A percentile compares a stretch with the other conserved stretches of the same genome.
phyloP scores from a whole-genome alignment of 2,797 vertebrate species.

The Malacoraja senta region DNA sequence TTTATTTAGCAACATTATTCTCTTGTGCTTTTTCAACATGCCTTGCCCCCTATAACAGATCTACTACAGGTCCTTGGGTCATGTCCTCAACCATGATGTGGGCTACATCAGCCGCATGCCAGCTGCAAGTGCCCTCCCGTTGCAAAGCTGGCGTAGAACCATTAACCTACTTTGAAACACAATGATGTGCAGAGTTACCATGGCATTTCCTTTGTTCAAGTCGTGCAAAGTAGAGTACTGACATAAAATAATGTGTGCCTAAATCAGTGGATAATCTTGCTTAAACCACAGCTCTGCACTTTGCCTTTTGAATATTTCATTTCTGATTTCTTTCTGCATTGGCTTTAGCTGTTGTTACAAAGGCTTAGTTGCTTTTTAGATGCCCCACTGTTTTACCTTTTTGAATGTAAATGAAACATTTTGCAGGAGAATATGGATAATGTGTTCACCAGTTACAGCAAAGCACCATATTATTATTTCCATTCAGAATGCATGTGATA shows the following conservation, averaged over 20 bases:
- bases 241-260: background rate
- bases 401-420: background rate
- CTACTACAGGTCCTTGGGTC: no score
- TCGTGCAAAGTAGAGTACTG: background rate
- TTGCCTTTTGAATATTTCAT: background rate
- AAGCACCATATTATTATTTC: background rate
- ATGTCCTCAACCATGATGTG: no score
- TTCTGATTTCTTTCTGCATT: background rate
- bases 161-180: background rate
- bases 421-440: background rate
- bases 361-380: background rate
- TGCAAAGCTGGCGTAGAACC: background rate
- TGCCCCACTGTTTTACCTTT: no score
- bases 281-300: background rate
- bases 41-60: no score
- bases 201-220: background rate
- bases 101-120: no score
- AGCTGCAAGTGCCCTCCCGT: background rate
- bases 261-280: background rate
- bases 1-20: background rate
- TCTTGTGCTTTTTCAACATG: background rate
- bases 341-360: background rate
- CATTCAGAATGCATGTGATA: background rate
- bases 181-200: background rate
- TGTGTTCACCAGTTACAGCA: background rate